Conservation (phyloP, 2,888 invertebrate species). For the Chrysotoxum bicinctum region DNA sequence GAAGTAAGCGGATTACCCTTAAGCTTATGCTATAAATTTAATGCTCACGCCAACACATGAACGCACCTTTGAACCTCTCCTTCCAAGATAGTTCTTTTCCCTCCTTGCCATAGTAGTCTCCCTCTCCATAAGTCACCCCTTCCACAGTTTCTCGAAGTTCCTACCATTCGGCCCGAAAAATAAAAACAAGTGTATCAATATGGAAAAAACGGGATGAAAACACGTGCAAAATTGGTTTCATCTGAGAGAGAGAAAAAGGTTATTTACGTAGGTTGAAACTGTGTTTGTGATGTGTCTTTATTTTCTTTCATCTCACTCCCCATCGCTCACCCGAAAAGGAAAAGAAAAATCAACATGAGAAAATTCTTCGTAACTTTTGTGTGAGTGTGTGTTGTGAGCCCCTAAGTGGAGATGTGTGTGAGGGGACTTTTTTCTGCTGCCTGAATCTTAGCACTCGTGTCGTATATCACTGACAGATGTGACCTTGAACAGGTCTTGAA, state of each 20-base stretch:
- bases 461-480: slow-evolving; percentile 73
- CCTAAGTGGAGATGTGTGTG: neutral
- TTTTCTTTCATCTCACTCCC: neutral
- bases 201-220: slow-evolving; percentile 27
- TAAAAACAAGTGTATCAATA: slow-evolving; percentile 30
- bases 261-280: slow-evolving; percentile 34
- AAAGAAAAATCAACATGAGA: neutral
- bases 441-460: slow-evolving; percentile 37
- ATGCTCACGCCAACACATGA: slow-evolving; percentile 40
- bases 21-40: slow-evolving; percentile 54
- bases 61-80: neutral
- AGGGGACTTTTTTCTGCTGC: slow-evolving; percentile 26
- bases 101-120: neutral
- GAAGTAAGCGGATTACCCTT: slow-evolving; percentile 57
- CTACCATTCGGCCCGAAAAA: no score
- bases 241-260: neutral
- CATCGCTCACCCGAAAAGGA: neutral
- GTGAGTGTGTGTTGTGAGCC: neutral
- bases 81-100: neutral
- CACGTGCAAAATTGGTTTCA: slow-evolving; percentile 44
- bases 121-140: no score
- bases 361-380: neutral
- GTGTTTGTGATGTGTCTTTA: neutral
- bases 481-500: slow-evolving; percentile 73
- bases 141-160: no score